Base-by-base conservation (phyloP, 2,113 vertebrate genomes). In the Megatriorchis doriae region DNA sequence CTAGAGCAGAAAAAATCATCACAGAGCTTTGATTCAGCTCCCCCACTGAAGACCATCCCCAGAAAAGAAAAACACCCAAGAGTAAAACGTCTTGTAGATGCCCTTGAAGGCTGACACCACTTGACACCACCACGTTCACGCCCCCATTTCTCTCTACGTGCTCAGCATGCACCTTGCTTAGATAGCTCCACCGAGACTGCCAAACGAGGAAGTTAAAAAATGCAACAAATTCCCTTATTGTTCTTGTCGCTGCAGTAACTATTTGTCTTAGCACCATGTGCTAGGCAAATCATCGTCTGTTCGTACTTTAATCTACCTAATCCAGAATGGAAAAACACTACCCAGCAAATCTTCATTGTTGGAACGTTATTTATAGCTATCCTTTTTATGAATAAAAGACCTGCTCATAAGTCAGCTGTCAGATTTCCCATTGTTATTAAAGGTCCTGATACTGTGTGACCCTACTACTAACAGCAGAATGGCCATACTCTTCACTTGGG, bases 241-340 rank as follows among this genome's bases (percentile, higher is more conserved):
- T 96, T 61, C 73, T 84, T 20, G 62, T 89, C 85, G 13, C 68
- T 7, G 77, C 91, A 72, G 80, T 16, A 26, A 72, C 84, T 42
- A 14, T 84, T 95, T 31, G 38, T 87, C 92, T 68, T 56, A 72
- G 65, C 95, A 3, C 92, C 90, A 13, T 55, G 90, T 83, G 94
- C 63, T 47, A 74, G 81, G 81, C 70, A 43, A 40, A 81, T 63
- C 89, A 81, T 67, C 18, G 5, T 36, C 83, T 14, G 58, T 17
- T 85, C 65, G 2, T 59, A 45, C 79, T 86, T 88, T 77, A 61
- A 89, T 86, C 50, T 91, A 77, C 23, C 77, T 81, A 19, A 72
- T 47, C 68, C 85, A 31, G 90, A 66, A 13, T 71, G 92, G 92
- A 66, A 93, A 95, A 96, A 53, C 55, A 38, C 93, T 80, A 62